phyloP scores from a whole-genome alignment of 2,888 invertebrate species.

The Altica lythri region DNA sequence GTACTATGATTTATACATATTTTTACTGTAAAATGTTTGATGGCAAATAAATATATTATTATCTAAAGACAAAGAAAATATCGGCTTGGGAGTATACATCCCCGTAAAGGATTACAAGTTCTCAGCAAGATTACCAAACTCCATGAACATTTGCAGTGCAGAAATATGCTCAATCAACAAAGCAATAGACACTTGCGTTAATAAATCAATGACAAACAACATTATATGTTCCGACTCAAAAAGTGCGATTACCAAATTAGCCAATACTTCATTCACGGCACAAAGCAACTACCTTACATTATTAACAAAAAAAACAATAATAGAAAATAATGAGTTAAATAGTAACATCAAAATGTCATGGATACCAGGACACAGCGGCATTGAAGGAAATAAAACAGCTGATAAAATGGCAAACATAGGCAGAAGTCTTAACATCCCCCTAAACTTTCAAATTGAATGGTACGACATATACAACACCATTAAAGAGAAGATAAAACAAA shows the following conservation, averaged over 20 bases:
- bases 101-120: slow-evolving; percentile 11
- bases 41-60: too few relatives aligned
- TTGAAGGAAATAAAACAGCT: too few relatives aligned
- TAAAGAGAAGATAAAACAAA: too few relatives aligned
- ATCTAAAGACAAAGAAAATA: background rate
- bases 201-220: slow-evolving; percentile 1
- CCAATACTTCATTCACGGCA: background rate
- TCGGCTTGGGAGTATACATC: slow-evolving; percentile 1
- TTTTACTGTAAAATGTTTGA: too few relatives aligned
- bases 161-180: too few relatives aligned
- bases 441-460: background rate
- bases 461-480: background rate
- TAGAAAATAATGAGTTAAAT: slow-evolving; percentile 2
- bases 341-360: slow-evolving; percentile 3
- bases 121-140: background rate
- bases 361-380: too few relatives aligned
- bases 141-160: slow-evolving; percentile 4
- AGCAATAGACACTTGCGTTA: background rate
- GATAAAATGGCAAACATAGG: too few relatives aligned
- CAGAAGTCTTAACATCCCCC: slow-evolving; percentile 4
- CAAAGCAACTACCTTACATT: background rate
- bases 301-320: background rate
- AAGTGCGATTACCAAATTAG: slow-evolving; percentile 7
- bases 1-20: too few relatives aligned
- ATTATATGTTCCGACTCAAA: slow-evolving; percentile 17